Base-by-base conservation (phyloP, 2,888 invertebrate genomes). In the Sesia bembeciformis region DNA sequence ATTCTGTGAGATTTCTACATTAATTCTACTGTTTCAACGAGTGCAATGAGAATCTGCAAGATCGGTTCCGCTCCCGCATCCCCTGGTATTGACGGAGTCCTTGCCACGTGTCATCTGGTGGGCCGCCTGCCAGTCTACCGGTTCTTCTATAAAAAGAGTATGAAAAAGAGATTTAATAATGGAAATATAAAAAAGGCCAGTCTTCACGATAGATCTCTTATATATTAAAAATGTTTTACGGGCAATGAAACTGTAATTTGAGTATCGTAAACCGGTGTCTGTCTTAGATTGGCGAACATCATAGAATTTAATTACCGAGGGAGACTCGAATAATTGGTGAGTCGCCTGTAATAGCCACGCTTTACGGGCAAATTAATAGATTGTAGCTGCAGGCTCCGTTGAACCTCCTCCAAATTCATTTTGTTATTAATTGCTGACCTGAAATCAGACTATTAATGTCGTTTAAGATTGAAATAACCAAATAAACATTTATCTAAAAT, bases 311-410 rank as follows among this genome's bases (percentile, higher is more conserved):
- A 87, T 88, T 86, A 82, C 79, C 67, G 70, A 71, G 81, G 84
- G 84, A 75, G 83, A 74, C 72, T 70, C 76, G 72, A 82, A 84
- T 86, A 83, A 88, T 85, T 85, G 84, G 84, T 79, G 81, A 82
- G 70, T 83, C 78, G 81, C 70, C 78, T 75, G 76, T 79, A 82
- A 84, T 76, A 79, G 78, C 73, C 69, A 65, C 76, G 72, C 71
- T 87, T 86, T 83, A 86, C 76, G 72, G 77, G 71, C 74, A 81
- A 84, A 87, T 87, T 86, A 86, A 86, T 87, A 85, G 83, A 84
- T 86, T 80, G 75, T 72, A 78, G 73, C 76, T 72, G 74, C 70
- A 76, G 68, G 74, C 23, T 68, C 63, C 69, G 70, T 65, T 72
- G 67, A 76, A 74, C 75, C 73, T 69, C 68, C 62, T 50, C 65